phyloP scores from a whole-genome alignment of 2,888 invertebrate species.

The Mimumesa dahlbomi region DNA sequence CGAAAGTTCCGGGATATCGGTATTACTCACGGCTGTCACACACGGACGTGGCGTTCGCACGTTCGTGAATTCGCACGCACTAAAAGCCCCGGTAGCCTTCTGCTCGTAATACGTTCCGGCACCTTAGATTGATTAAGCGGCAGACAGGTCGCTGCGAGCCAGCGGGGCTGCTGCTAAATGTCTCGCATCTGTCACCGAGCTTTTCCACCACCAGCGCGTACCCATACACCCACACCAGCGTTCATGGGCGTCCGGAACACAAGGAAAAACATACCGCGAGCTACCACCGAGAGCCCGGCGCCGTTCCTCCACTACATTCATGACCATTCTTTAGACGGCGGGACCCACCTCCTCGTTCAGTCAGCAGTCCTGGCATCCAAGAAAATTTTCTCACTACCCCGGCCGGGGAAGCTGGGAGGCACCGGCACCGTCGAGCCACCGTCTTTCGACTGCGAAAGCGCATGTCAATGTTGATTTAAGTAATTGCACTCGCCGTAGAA shows the following conservation, averaged over 20 bases:
- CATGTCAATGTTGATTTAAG: not conserved
- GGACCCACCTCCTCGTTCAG: conserved; percentile 30
- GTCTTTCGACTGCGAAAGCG: too few species aligned
- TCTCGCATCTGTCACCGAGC: conserved; percentile 76
- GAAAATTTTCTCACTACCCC: conserved; percentile 42
- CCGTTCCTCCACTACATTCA: conserved; percentile 41
- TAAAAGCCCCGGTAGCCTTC: conserved; percentile 35
- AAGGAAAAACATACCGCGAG: conserved; percentile 35
- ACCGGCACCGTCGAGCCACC: not conserved
- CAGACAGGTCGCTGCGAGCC: conserved; percentile 64
- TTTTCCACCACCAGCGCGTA: conserved; percentile 60
- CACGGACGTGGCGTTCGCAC: not conserved
- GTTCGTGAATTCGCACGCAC: conserved; percentile 42
- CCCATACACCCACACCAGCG: conserved; percentile 27
- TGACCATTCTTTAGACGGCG: conserved; percentile 49
- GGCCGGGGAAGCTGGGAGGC: not conserved
- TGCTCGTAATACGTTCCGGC: conserved; percentile 62
- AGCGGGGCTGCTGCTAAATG: conserved; percentile 71
- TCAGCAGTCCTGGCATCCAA: conserved; percentile 24
- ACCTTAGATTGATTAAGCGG: conserved; percentile 77
- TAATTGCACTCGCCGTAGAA: not conserved
- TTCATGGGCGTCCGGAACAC: not conserved
- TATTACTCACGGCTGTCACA: too few species aligned
- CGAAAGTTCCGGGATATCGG: conserved; percentile 24
- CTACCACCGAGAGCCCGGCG: conserved; percentile 10